Percentiles rank a stretch among this genome's conserved stretches.
Conservation (phyloP, 2,888 invertebrate genomes). For the Meandrusa payeni region DNA sequence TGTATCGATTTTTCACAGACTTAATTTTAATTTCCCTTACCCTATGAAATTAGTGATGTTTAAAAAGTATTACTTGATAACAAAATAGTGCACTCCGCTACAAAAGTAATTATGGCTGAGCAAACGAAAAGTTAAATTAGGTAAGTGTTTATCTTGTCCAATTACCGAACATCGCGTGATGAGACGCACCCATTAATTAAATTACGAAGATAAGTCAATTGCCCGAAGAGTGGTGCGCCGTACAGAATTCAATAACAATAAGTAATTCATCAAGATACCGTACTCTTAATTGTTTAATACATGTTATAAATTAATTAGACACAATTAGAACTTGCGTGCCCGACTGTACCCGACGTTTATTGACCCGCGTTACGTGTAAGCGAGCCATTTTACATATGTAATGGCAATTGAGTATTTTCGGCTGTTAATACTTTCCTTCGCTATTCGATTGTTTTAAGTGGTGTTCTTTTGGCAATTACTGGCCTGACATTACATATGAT, state of each 20-base stretch:
- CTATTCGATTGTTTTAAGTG: conserved; percentile 27
- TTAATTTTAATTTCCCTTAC: too few relatives aligned
- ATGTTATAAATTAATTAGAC: conserved; percentile 79
- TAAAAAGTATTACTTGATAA: too few relatives aligned
- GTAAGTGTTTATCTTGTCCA: conserved; percentile 37
- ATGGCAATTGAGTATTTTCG: conserved; percentile 50
- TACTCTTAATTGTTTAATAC: conserved; percentile 76
- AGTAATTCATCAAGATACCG: conserved; percentile 70
- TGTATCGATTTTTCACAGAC: too few relatives aligned
- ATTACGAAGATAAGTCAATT: conserved; percentile 76
- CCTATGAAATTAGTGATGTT: too few relatives aligned
- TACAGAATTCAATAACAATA: conserved; percentile 68
- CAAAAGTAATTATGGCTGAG: too few relatives aligned
- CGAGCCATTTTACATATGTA: conserved; percentile 49
- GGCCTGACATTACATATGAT: too few relatives aligned
- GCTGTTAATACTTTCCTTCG: conserved; percentile 33
- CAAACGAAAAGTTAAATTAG: too few relatives aligned
- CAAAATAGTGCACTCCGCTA: too few relatives aligned
- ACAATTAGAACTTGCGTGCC: conserved; percentile 73
- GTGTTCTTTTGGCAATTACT: conserved; percentile 1
- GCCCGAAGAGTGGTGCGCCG: conserved; percentile 54
- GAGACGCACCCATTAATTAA: conserved; percentile 66
- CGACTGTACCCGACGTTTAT: conserved; percentile 43
- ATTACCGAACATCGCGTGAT: conserved; percentile 69
- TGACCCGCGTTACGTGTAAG: conserved; percentile 53